Percentiles rank a stretch among this genome's conserved stretches.
Evolutionary conservation across 2,113 vertebrate genomes (phyloP).

Genomic region (Ptilorrhoa leucosticta): DNA sequence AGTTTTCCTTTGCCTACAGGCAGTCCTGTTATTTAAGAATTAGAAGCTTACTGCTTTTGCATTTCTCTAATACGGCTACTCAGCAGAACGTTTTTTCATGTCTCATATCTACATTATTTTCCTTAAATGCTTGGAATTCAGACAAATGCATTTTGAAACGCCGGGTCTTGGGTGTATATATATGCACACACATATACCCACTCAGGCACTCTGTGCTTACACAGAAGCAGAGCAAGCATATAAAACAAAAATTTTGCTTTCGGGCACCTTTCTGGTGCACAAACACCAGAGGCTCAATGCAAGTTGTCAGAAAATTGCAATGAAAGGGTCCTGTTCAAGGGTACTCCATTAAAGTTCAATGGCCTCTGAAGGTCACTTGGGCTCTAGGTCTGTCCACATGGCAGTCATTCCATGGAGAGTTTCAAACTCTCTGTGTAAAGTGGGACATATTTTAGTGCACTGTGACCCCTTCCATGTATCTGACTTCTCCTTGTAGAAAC

Average conservation of each 20-base stretch:
- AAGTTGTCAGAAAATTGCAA: background rate
- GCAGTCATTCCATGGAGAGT: background rate
- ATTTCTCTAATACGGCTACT: background rate
- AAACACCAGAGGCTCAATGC: background rate
- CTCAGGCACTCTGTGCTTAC: rapidly evolving
- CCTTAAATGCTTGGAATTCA: background rate
- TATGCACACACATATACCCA: background rate
- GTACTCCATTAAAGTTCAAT: background rate
- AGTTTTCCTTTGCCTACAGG: background rate
- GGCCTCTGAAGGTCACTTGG: background rate
- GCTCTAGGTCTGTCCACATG: background rate
- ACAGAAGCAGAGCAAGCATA: background rate
- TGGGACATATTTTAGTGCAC: background rate
- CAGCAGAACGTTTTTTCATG: background rate
- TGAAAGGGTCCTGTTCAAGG: background rate
- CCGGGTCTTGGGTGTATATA: rapidly evolving
- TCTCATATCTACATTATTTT: background rate
- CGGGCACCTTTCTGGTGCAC: background rate
- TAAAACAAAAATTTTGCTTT: background rate
- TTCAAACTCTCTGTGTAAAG: background rate
- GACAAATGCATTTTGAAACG: background rate
- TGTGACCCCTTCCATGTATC: background rate
- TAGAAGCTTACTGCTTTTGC: background rate
- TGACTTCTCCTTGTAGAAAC: background rate
- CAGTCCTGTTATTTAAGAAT: background rate